A percentile compares a stretch with the other conserved stretches of the same genome.
These are phyloP conservation scores for Vanessa cardui DNA, from an alignment of 2,888 invertebrate genomes.

Conservation along the genomic window DNA sequence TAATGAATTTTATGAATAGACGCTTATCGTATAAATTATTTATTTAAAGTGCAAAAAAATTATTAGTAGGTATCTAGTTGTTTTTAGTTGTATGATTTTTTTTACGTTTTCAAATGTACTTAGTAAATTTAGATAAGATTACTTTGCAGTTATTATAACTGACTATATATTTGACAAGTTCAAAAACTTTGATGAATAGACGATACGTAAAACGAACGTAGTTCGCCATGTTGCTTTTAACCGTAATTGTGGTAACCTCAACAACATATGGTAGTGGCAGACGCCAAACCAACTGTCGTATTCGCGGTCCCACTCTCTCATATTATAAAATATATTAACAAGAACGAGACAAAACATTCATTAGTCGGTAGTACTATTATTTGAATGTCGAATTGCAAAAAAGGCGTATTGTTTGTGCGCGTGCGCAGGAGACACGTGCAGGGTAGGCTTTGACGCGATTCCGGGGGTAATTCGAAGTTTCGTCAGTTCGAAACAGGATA, in stretches of 20 bases:
- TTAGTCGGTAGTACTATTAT: slow-evolving; percentile 77
- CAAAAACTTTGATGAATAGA: slow-evolving; percentile 21
- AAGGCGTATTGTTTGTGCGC: slow-evolving; percentile 70
- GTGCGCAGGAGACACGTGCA: slow-evolving; percentile 49
- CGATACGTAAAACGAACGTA: slow-evolving; percentile 30
- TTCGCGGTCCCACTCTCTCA: slow-evolving; percentile 55
- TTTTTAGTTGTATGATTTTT: too few relatives aligned
- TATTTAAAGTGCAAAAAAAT: too few relatives aligned
- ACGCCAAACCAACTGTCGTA: slow-evolving; percentile 80
- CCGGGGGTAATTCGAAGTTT: slow-evolving; percentile 61
- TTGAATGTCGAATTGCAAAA: slow-evolving; percentile 77
- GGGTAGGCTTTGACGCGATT: slow-evolving; percentile 39
- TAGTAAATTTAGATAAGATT: too few relatives aligned
- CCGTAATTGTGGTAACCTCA: slow-evolving; percentile 80
- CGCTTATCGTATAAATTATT: too few relatives aligned
- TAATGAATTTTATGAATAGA: too few relatives aligned
- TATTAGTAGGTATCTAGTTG: too few relatives aligned
- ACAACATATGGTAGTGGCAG: slow-evolving; percentile 79
- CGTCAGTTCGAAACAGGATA: slow-evolving; percentile 73
- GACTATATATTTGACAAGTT: too few relatives aligned
- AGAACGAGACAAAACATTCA: slow-evolving; percentile 67
- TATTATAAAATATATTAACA: slow-evolving; percentile 34
- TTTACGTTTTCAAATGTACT: too few relatives aligned
- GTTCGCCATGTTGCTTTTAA: slow-evolving; percentile 65
- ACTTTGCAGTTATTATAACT: too few relatives aligned